Evolutionary conservation across 2,797 vertebrate species (phyloP), one percentile per base, ranked within the genome.

Genomic region (Acomys russatus): DNA sequence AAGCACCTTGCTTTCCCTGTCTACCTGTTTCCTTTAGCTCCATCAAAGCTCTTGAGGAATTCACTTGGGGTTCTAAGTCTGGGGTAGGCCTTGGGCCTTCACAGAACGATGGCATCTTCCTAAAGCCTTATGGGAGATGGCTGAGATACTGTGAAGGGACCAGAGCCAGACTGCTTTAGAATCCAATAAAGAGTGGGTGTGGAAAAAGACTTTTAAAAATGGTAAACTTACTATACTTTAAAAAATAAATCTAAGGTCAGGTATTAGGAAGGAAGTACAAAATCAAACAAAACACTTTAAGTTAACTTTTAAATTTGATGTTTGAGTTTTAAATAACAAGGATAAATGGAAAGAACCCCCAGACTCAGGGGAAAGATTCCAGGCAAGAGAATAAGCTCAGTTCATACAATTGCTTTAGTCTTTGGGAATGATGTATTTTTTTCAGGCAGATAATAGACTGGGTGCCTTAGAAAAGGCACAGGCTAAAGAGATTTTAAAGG

Each of bases 101-200:
- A 99, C 98, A 99, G 97, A 98, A 99, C 99, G 99, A 99, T 44
- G 98, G 98, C 98, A 98, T 98, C 98, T 98, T 99, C 99, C 95
- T 98, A 98, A 99, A 99, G 97, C 63, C 15, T 0, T 4, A 59
- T 0, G 79, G 96, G 98, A 97, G 98, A 98, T 98, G 98, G 98
- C 98, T 97, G 99, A 99, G 97, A 98, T 92, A 79, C 94, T 70
- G 97, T 99, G 99, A 99, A 98, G 97, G 97, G 96, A 86, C 66
- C 56, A 11, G 85, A 80, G 88, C 44, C 91, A 88, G 18, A 59
- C 91, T 92, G n/a, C 78, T 74, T 56, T 9, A 4, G 93, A 94
- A 10, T 85, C 77, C 90, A 99, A 98, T 98, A 99, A 99, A 99
- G 0, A 70, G 70, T 89, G 96, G 89, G 93, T 0, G 18, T 95